Conservation (phyloP, 2,113 vertebrate species). For the Cochlearius cochlearius region DNA sequence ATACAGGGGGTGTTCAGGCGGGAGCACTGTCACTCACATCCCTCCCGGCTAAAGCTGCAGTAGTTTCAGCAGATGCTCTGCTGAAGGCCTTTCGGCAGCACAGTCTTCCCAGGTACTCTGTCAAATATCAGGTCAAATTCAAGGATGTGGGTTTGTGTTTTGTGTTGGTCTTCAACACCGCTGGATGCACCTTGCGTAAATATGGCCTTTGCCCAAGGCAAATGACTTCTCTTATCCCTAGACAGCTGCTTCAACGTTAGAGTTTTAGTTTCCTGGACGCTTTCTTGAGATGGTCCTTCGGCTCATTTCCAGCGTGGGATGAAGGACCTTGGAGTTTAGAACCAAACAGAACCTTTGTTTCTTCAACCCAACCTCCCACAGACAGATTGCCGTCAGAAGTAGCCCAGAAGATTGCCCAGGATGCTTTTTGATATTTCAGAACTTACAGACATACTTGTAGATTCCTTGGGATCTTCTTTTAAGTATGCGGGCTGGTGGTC, state of each 20-base stretch:
- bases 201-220: neutral
- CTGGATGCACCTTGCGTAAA: fast-evolving
- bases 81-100: neutral
- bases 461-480: neutral
- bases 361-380: neutral
- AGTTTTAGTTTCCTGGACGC: neutral
- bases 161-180: neutral
- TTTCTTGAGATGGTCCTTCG: neutral
- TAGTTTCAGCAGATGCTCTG: neutral
- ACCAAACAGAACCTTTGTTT: neutral
- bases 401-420: neutral
- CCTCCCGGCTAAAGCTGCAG: neutral
- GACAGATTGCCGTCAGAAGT: neutral
- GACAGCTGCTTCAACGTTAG: neutral
- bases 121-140: neutral
- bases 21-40: neutral
- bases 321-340: neutral
- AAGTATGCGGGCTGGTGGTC: neutral
- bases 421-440: neutral
- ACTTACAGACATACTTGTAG: too few species aligned
- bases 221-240: neutral
- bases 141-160: neutral
- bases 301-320: neutral
- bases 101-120: neutral
- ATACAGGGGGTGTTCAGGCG: neutral